Base-by-base conservation (phyloP, 2,797 vertebrate species). In the Cheracebus regulus region DNA sequence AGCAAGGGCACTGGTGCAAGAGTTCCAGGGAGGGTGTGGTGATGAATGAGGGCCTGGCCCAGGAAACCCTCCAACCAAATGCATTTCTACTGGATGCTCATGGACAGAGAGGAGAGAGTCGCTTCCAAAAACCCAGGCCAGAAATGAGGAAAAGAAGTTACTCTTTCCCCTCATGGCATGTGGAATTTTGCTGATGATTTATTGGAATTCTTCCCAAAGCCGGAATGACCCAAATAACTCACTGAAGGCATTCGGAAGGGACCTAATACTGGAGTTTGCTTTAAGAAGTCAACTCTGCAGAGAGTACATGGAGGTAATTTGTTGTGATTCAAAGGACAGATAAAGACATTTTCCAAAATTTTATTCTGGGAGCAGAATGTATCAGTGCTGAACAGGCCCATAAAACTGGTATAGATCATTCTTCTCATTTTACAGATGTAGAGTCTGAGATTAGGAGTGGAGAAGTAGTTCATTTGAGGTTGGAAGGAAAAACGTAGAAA, bases 181-280 rank as follows among this genome's bases (percentile, higher is more conserved):
- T 94, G 79, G 93, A 81, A 94, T 95, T 94, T 89, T 95, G 58
- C n/a, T 75, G 46, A 41, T 95, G 91, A 95, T 86, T 88, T 90
- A 95, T 20, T 96, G 90, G 86, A 96, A 88, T 94, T 96, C 78
- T 96, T 94, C 81, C 88, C 46, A 82, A 93, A 94, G 52, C 91
- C 0, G 3, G 72, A 92, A 86, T 91, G 88, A 88, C 39, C 75
- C 78, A 80, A 89, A 89, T 83, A 96, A 58, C 86, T 96, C 79
- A 57, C 13, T 72, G 57, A 87, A 52, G 46, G 36, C 57, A 78
- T 44, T 78, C 22, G 0, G 52, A 57, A 88, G 26, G 33, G 7
- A 84, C n/a, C 22, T 28, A 41, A 78, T 61, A 46, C 55, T 30
- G 20, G 19, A 55, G 58, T 85, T 81, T 67, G 64, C 81, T 95